These are phyloP conservation scores for Coccyzus lansbergi DNA, from an alignment of 2,797 vertebrate species.

Conservation along the genomic window DNA sequence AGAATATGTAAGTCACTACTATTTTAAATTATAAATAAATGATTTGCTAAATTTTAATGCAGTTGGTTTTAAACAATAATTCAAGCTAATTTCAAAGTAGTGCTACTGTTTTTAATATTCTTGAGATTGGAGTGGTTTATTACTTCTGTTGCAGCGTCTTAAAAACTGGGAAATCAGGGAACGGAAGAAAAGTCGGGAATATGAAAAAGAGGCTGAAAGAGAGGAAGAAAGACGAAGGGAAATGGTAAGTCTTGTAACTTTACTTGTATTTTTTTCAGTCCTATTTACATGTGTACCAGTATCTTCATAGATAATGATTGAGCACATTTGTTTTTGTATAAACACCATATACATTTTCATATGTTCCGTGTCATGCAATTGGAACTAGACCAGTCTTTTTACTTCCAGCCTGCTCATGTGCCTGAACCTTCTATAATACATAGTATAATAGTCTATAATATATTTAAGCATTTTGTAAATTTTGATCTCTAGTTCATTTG, in stretches of 20 bases:
- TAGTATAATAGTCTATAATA: background rate
- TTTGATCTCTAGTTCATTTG: background rate
- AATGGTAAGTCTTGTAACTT: conserved; percentile 81
- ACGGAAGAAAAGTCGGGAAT: conserved; percentile 94
- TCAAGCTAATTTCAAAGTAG: background rate
- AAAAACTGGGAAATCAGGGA: conserved; percentile 99
- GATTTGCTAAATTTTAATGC: background rate
- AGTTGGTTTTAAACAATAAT: background rate
- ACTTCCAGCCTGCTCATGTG: background rate
- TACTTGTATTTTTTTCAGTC: background rate
- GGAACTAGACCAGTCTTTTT: background rate
- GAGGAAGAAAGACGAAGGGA: conserved; percentile 95
- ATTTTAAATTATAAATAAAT: background rate
- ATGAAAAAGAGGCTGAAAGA: conserved; percentile 92
- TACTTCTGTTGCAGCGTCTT: conserved; percentile 84
- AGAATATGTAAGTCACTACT: background rate
- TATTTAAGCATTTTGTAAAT: background rate
- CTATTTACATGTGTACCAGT: background rate
- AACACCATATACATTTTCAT: background rate
- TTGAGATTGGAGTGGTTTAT: background rate
- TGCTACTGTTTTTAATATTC: background rate
- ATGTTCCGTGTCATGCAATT: background rate
- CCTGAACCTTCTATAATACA: background rate
- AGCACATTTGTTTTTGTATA: too few species aligned
- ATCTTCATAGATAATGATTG: background rate